These are phyloP conservation scores for Philypnodon macrostomus DNA, from an alignment of 2,797 vertebrate species.

Conservation along the genomic window DNA sequence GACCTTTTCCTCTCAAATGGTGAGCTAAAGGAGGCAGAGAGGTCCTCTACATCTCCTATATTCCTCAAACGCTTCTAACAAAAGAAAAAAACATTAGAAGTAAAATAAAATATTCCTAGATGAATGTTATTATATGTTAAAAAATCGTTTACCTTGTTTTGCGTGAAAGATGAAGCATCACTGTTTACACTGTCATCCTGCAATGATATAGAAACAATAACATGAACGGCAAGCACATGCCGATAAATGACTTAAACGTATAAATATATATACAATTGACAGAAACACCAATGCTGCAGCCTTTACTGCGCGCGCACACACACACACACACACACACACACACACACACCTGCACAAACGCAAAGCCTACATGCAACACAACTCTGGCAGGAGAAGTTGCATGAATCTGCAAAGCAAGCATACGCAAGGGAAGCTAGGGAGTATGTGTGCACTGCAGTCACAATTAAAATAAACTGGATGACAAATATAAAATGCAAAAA, in stretches of 20 bases:
- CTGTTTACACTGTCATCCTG: constrained; percentile 55
- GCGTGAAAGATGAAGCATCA: constrained; percentile 35
- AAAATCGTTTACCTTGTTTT: constrained; percentile 77
- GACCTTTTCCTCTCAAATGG: constrained; percentile 22
- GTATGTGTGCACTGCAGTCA: too few relatives aligned
- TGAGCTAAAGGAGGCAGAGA: constrained; percentile 52
- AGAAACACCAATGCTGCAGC: neutral
- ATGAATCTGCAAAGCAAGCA: neutral
- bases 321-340: constrained; percentile 17
- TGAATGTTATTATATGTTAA: too few relatives aligned
- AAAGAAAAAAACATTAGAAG: too few relatives aligned
- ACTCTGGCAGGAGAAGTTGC: neutral
- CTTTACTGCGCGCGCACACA: constrained; percentile 12
- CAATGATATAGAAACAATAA: constrained; percentile 7
- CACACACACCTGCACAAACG: constrained; percentile 13
- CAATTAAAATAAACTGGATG: too few relatives aligned
- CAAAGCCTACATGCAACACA: constrained; percentile 27
- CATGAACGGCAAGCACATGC: neutral
- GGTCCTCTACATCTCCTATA: constrained; percentile 49
- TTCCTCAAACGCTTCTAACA: constrained; percentile 69
- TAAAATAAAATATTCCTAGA: too few relatives aligned
- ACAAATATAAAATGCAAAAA: too few relatives aligned
- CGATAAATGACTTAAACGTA: constrained; percentile 1
- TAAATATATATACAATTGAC: neutral
- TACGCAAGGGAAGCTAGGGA: neutral